These are phyloP conservation scores for Lithophane ornitopus DNA, from an alignment of 2,888 invertebrate species.

Conservation along the genomic window DNA sequence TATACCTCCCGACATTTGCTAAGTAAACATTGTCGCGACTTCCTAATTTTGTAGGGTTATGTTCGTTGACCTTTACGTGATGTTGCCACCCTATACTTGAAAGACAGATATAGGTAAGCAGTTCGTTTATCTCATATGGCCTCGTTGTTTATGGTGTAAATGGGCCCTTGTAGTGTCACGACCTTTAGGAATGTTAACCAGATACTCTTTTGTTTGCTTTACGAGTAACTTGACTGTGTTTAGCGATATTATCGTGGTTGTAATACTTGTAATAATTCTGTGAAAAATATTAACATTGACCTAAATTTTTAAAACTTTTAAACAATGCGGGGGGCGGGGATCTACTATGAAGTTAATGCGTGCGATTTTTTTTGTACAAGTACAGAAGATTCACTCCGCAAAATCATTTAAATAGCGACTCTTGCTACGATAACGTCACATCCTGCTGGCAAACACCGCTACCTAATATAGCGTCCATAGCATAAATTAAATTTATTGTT, in stretches of 20 bases:
- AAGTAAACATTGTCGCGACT: conserved; percentile 38
- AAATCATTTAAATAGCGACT: no score
- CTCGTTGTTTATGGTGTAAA: conserved; percentile 48
- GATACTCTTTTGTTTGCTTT: conserved; percentile 26
- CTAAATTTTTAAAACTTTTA: not conserved
- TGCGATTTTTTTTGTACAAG: conserved; percentile 1
- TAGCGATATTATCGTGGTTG: not conserved
- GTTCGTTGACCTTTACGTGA: conserved; percentile 79
- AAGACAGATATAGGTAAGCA: conserved; percentile 64
- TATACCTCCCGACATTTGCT: not conserved
- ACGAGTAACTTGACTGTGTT: conserved; percentile 5
- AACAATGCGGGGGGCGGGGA: not conserved
- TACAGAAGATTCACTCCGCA: no score
- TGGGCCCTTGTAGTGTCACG: conserved; percentile 28
- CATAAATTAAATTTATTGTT: conserved; percentile 52
- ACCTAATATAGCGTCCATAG: not conserved
- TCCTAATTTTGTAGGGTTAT: conserved; percentile 69
- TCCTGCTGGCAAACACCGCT: conserved; percentile 19
- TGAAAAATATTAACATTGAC: not conserved
- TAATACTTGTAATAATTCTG: conserved; percentile 7
- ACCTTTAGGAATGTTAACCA: conserved; percentile 46
- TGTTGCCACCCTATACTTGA: conserved; percentile 63
- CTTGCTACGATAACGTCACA: conserved; percentile 30
- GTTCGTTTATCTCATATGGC: conserved; percentile 55
- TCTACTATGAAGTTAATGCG: not conserved